Evolutionary conservation across 35 echinoderm and acorn worm genomes (phyloP), one percentile per base, ranked within the genome.

Genomic region (Anneissia japonica): DNA sequence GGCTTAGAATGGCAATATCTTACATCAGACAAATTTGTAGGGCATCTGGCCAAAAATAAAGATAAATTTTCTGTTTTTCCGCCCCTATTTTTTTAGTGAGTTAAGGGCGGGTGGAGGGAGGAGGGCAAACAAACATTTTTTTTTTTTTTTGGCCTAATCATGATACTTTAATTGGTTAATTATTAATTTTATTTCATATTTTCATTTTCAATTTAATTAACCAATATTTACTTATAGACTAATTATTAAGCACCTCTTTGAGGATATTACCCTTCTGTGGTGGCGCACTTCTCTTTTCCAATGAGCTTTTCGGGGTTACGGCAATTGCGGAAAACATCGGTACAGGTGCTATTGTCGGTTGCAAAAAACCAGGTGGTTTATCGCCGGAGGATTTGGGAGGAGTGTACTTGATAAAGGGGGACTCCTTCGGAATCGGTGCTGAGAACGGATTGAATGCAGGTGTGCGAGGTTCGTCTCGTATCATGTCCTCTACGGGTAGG

Each of bases 361-460:
- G 51, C 19, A 64, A 64, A 64, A 64, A 11, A 2, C 51, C 51
- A 19, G 51, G 5, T 64, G 51, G 51, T 26, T 23, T 64, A 35
- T 81, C 73, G 0, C n/a, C 82, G 36, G 26, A 46, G 6, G 41
- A 39, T 51, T 77, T 77, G 30, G 88, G 85, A 13, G 86, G 77
- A 38, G 86, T 81, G 26, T 84, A 43, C 39, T 90, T 89, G 72
- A 93, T 99, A 81, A 91, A 94, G 0, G 92, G 92, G 3, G 96
- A 99, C 19, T 91, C 74, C 16, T 87, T 90, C 19, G 96, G 94
- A 28, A 97, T 76, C 17, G 96, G 96, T 45, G 96, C 96, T 23
- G 96, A 94, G 77, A 99, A 99, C 21, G 96, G 96, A 64, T 99
- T 99, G 81, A 89, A 99, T 39, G 96, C 82, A 30, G 93, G 89